A percentile compares a stretch with the other conserved stretches of the same genome.
phyloP scores from a whole-genome alignment of 2,113 vertebrate genomes.

The Elanus axillaris region DNA sequence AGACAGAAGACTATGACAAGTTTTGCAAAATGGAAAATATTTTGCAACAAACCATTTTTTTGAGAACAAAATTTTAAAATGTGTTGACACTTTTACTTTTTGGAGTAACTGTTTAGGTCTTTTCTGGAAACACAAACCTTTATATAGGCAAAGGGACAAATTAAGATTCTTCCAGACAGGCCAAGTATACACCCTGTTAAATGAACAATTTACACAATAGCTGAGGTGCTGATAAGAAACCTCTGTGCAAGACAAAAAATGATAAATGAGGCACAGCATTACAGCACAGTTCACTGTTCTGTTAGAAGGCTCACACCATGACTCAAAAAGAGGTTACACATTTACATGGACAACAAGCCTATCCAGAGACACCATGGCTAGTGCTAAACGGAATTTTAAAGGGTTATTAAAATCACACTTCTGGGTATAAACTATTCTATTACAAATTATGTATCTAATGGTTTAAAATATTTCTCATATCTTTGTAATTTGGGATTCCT shows the following conservation, averaged over 20 bases:
- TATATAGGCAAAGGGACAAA: fast-evolving
- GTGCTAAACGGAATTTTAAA: background rate
- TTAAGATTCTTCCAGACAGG: background rate
- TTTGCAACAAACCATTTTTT: background rate
- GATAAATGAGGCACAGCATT: background rate
- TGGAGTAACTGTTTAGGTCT: background rate
- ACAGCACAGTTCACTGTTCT: background rate
- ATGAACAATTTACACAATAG: background rate
- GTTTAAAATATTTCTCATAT: background rate
- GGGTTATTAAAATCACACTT: background rate
- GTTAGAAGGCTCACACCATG: background rate
- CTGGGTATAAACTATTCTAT: background rate
- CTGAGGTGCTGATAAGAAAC: background rate
- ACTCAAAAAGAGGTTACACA: background rate
- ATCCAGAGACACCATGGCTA: background rate
- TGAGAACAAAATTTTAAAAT: background rate
- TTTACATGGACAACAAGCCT: background rate
- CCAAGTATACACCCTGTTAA: background rate
- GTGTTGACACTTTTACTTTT: background rate
- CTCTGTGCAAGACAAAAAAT: background rate
- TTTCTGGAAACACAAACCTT: background rate
- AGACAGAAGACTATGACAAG: background rate
- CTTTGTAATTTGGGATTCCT: background rate
- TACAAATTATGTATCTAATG: background rate
- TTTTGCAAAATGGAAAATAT: background rate